phyloP scores from a whole-genome alignment of 2,797 vertebrate species.

The Tapirus indicus region DNA sequence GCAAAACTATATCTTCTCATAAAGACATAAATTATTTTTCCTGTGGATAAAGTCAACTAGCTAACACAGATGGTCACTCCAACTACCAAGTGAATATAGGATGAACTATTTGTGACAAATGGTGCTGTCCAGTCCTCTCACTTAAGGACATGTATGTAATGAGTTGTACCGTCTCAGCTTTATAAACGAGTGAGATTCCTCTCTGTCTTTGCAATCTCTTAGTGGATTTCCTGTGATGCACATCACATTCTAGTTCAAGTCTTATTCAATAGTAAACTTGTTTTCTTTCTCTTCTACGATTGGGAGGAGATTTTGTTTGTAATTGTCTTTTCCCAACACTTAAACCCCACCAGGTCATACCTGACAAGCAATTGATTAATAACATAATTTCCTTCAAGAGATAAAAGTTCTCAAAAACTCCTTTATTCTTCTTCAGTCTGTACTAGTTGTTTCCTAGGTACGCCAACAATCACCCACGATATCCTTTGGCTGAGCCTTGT shows the following conservation, averaged over 20 bases:
- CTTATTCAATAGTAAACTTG: neutral
- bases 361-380: neutral
- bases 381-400: neutral
- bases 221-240: neutral
- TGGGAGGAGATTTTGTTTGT: neutral
- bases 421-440: neutral
- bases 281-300: neutral
- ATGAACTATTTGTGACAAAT: neutral
- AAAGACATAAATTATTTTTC: neutral
- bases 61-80: neutral
- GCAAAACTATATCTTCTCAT: neutral
- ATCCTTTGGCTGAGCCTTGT: neutral
- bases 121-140: neutral
- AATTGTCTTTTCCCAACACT: neutral
- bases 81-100: neutral
- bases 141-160: neutral
- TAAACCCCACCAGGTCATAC: neutral
- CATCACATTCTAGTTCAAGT: neutral
- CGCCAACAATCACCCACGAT: accelerated
- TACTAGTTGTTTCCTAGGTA: neutral
- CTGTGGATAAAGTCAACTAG: neutral
- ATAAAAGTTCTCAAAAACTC: neutral
- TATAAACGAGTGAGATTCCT: neutral
- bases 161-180: neutral
- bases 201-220: neutral